Conservation (phyloP, 2,888 invertebrate species). For the Leptopilina syphax region DNA sequence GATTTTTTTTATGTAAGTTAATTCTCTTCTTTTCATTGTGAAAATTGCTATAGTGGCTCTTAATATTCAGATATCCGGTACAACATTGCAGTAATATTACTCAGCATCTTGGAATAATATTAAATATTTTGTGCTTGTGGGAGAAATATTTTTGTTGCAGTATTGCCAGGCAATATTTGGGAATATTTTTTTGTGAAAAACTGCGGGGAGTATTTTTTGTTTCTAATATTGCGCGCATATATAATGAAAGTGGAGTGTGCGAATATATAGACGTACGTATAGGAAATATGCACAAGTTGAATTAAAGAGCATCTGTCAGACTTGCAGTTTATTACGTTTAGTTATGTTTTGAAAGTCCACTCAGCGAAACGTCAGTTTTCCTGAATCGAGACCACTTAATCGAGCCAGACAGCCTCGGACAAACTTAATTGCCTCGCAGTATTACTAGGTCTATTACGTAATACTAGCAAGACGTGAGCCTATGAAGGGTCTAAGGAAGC, state of each 20-base stretch:
- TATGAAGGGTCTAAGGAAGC: slow-evolving; percentile 36
- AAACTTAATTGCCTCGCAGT: slow-evolving; percentile 60
- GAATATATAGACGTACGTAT: background rate
- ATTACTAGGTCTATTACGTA: slow-evolving; percentile 62
- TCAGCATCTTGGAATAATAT: too few relatives aligned
- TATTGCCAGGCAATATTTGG: too few relatives aligned
- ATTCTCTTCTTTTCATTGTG: too few relatives aligned
- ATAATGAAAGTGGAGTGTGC: background rate
- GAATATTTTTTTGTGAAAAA: too few relatives aligned
- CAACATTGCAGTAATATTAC: too few relatives aligned
- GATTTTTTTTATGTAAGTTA: too few relatives aligned
- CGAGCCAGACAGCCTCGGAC: slow-evolving; percentile 64
- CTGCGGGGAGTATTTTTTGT: too few relatives aligned
- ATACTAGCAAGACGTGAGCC: slow-evolving; percentile 48
- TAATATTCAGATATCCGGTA: too few relatives aligned
- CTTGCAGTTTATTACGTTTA: slow-evolving; percentile 3
- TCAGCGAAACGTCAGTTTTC: slow-evolving; percentile 44
- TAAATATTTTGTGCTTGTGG: too few relatives aligned
- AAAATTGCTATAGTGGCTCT: too few relatives aligned
- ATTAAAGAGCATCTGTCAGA: slow-evolving; percentile 28
- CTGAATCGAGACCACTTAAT: slow-evolving; percentile 56
- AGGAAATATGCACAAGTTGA: background rate
- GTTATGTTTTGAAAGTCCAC: slow-evolving; percentile 35
- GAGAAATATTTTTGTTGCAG: too few relatives aligned
- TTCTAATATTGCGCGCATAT: background rate